A percentile compares a stretch with the other conserved stretches of the same genome.
These are phyloP conservation scores for Drosophila saltans DNA, from an alignment of 1,140 invertebrate genomes.

Conservation along the genomic window DNA sequence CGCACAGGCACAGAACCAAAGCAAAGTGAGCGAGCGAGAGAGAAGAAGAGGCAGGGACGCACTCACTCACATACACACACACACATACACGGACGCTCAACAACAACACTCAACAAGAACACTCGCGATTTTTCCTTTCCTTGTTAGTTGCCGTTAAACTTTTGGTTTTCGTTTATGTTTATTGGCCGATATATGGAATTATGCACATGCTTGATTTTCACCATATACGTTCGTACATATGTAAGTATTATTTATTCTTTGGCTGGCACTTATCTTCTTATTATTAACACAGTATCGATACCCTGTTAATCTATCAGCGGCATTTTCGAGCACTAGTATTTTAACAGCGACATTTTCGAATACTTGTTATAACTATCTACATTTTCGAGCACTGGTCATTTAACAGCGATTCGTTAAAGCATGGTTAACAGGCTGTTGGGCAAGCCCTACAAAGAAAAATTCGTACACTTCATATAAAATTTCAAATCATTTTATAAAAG, in stretches of 20 bases:
- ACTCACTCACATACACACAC: slow-evolving; percentile 33
- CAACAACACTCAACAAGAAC: slow-evolving; percentile 28
- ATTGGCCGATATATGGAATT: background rate
- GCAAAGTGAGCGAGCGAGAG: slow-evolving; percentile 38
- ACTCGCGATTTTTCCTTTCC: slow-evolving; percentile 39
- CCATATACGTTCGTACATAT: slow-evolving; percentile 5
- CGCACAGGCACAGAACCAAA: slow-evolving; percentile 22
- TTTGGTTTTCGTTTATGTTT: slow-evolving; percentile 2
- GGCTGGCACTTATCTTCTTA: slow-evolving; percentile 18
- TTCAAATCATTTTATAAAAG: too few relatives aligned
- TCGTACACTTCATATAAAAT: background rate
- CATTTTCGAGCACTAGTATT: background rate
- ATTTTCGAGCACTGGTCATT: background rate
- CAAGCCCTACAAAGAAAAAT: background rate
- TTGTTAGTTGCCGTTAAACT: slow-evolving; percentile 10
- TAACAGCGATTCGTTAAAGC: too few relatives aligned
- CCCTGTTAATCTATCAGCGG: too few relatives aligned
- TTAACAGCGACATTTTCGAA: too few relatives aligned
- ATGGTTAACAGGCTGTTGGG: background rate
- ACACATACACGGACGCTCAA: slow-evolving; percentile 22
- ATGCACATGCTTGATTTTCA: slow-evolving; percentile 12
- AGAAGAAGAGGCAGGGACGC: slow-evolving; percentile 15
- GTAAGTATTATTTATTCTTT: slow-evolving; percentile 20
- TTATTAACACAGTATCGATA: slow-evolving; percentile 23
- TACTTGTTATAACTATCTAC: background rate